Conservation (phyloP, 2,888 invertebrate genomes). For the Halocaridina rubra region DNA sequence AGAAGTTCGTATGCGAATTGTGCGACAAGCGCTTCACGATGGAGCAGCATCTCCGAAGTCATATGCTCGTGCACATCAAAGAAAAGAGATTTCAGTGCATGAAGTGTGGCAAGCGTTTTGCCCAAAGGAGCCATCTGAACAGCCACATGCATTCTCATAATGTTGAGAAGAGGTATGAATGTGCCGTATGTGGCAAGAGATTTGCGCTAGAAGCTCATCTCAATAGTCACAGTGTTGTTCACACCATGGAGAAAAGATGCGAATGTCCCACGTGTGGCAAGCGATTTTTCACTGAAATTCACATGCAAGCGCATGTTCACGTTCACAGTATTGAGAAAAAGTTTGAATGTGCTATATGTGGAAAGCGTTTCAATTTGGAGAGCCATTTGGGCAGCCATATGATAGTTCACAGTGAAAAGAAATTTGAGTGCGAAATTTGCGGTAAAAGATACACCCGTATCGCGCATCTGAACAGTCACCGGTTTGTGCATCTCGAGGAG, state of each 20-base stretch:
- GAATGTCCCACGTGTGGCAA: slow-evolving; percentile 45
- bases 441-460: slow-evolving; percentile 30
- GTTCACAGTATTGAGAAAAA: slow-evolving; percentile 54
- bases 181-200: slow-evolving; percentile 33
- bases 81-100: slow-evolving; percentile 43
- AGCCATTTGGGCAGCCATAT: slow-evolving; percentile 33
- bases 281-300: slow-evolving; percentile 31
- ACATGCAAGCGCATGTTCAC: slow-evolving; percentile 37
- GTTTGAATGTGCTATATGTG: slow-evolving; percentile 47
- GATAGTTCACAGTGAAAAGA: slow-evolving; percentile 37
- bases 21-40: slow-evolving; percentile 47
- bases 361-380: slow-evolving; percentile 36
- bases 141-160: slow-evolving; percentile 28
- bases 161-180: slow-evolving; percentile 26
- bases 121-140: slow-evolving; percentile 17
- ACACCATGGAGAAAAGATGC: slow-evolving; percentile 40
- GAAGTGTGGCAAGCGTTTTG: slow-evolving; percentile 45
- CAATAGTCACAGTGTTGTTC: slow-evolving; percentile 27
- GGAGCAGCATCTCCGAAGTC: slow-evolving; percentile 37
- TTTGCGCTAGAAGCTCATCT: slow-evolving; percentile 43
- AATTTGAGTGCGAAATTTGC: slow-evolving; percentile 40
- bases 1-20: slow-evolving; percentile 49
- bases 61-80: slow-evolving; percentile 46
- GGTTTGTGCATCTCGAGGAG: slow-evolving; percentile 37
- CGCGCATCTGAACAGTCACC: slow-evolving; percentile 36